Conservation (phyloP, 2,888 invertebrate genomes). For the Margaritifera margaritifera region DNA sequence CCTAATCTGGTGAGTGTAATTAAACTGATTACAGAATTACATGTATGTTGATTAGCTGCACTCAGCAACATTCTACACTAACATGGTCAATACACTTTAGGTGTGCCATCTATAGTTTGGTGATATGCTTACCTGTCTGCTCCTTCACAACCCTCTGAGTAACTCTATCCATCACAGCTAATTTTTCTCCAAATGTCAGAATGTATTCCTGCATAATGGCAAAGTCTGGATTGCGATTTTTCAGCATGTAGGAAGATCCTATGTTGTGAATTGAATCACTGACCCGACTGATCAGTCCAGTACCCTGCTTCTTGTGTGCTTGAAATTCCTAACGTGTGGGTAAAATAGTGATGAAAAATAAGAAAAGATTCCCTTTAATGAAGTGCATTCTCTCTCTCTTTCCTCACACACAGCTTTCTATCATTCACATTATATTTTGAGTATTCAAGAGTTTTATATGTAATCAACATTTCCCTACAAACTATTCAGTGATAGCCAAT, state of each 20-base stretch:
- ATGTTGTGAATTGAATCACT: slow-evolving; percentile 78
- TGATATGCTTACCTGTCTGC: slow-evolving; percentile 73
- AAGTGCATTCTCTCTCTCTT: background rate
- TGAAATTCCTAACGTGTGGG: slow-evolving; percentile 77
- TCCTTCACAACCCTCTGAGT: slow-evolving; percentile 80
- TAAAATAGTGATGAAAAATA: slow-evolving; percentile 14
- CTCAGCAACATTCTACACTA: no score
- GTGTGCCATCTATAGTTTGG: no score
- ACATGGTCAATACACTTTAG: no score
- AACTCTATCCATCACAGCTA: slow-evolving; percentile 79
- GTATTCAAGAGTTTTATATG: no score
- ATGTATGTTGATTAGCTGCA: no score
- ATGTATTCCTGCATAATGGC: slow-evolving; percentile 79
- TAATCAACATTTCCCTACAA: no score
- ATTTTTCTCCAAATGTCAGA: slow-evolving; percentile 78
- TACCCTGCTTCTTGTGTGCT: slow-evolving; percentile 78
- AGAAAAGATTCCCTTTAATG: background rate
- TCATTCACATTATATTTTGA: no score
- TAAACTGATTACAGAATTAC: no score
- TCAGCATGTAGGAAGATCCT: slow-evolving; percentile 76
- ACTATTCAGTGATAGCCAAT: no score
- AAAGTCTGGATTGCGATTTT: slow-evolving; percentile 79
- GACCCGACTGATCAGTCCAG: slow-evolving; percentile 77
- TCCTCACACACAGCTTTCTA: no score
- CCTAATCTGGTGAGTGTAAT: no score